phyloP scores from a whole-genome alignment of 1,140 invertebrate genomes.

The Drosophila parvula region DNA sequence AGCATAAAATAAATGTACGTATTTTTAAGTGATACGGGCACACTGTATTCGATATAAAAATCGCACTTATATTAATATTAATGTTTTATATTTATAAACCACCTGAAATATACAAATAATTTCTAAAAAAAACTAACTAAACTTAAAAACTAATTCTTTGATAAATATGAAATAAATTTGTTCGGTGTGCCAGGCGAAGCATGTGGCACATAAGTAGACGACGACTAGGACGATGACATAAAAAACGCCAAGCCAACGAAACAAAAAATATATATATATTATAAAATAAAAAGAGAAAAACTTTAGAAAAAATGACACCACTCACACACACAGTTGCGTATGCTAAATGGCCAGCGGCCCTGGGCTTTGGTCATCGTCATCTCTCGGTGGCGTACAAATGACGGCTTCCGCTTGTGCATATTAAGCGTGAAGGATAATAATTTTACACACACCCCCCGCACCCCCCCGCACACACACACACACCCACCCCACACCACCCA shows the following conservation, averaged over 20 bases:
- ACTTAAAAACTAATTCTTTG: background rate
- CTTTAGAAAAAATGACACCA: conserved; percentile 28
- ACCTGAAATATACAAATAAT: background rate
- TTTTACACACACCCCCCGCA: conserved; percentile 59
- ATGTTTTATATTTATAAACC: background rate
- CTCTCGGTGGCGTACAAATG: conserved; percentile 76
- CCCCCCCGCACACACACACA: conserved; percentile 18
- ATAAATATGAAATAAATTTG: background rate
- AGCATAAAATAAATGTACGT: too few species aligned
- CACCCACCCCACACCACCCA: conserved; percentile 4
- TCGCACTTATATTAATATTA: too few species aligned
- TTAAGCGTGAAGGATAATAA: conserved; percentile 83
- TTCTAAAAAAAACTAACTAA: too few species aligned
- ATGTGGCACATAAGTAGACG: conserved; percentile 77
- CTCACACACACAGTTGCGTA: conserved; percentile 45
- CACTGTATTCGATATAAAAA: too few species aligned
- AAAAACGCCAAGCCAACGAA: conserved; percentile 46
- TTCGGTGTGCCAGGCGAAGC: conserved; percentile 24
- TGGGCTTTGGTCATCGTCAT: conserved; percentile 56
- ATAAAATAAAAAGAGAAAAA: background rate
- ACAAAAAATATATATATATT: background rate
- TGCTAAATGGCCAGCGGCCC: conserved; percentile 78
- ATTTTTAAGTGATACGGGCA: too few species aligned
- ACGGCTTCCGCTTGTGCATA: conserved; percentile 82
- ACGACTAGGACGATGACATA: conserved; percentile 63